Conservation (phyloP, 1,140 invertebrate genomes). For the Lycorma delicatula region DNA sequence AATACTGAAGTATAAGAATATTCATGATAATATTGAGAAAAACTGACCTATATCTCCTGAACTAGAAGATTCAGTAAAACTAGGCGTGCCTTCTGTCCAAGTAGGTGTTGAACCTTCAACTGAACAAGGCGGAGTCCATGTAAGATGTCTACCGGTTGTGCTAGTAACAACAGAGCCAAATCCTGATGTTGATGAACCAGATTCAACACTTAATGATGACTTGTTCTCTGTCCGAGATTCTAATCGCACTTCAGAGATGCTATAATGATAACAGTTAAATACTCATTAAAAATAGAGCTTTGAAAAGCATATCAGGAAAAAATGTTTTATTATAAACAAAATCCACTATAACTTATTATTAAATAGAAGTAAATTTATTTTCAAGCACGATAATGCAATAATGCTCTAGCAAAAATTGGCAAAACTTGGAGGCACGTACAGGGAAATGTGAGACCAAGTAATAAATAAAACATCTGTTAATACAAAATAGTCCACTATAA, state of each 20-base stretch:
- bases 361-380: too few species aligned
- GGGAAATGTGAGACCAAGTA: too few species aligned
- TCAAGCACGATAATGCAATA: too few species aligned
- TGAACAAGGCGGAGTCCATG: slow-evolving; percentile 79
- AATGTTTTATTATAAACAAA: too few species aligned
- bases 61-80: slow-evolving; percentile 91
- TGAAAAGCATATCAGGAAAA: too few species aligned
- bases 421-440: too few species aligned
- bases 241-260: slow-evolving; percentile 47
- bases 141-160: slow-evolving; percentile 45
- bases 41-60: slow-evolving; percentile 80
- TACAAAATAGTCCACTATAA: too few species aligned
- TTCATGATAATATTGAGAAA: too few species aligned
- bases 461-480: too few species aligned
- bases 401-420: too few species aligned
- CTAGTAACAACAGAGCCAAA: slow-evolving; percentile 45
- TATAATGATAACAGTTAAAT: slow-evolving; percentile 27
- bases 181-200: slow-evolving; percentile 40
- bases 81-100: slow-evolving; percentile 95
- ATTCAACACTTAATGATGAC: slow-evolving; percentile 62
- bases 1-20: too few species aligned
- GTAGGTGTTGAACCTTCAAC: slow-evolving; percentile 91
- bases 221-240: slow-evolving; percentile 52
- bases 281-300: neutral
- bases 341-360: too few species aligned